Evolutionary conservation across 2,797 vertebrate genomes (phyloP).

Genomic region (Loriculus beryllinus): DNA sequence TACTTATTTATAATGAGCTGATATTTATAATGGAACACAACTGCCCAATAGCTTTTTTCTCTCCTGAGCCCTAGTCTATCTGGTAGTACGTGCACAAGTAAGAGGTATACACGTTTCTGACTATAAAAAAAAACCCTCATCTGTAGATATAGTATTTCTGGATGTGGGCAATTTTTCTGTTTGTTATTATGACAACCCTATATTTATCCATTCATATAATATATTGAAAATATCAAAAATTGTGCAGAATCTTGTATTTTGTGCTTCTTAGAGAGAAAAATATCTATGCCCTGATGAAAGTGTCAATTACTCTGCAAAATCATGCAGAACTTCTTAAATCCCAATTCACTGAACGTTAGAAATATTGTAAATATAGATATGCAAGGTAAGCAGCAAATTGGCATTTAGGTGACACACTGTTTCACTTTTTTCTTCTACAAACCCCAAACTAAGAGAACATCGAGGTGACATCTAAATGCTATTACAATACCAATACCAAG

Average conservation of each 20-base stretch:
- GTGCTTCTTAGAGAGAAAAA: background rate
- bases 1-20: background rate
- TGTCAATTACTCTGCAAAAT: background rate
- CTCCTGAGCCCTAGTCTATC: background rate
- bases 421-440: background rate
- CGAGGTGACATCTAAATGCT: background rate
- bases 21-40: background rate
- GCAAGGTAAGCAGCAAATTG: background rate
- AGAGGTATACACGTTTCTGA: background rate
- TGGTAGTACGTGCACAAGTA: background rate
- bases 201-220: background rate
- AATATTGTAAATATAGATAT: background rate
- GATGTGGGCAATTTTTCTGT: background rate
- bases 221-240: background rate
- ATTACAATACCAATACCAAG: background rate
- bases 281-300: background rate
- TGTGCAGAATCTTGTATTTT: background rate
- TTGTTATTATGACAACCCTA: background rate
- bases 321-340: background rate
- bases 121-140: background rate
- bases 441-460: background rate
- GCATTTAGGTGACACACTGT: background rate
- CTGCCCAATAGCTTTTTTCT: background rate
- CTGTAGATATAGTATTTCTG: background rate
- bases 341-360: background rate